A percentile compares a stretch with the other conserved stretches of the same genome.
Evolutionary conservation across 2,888 invertebrate genomes (phyloP).

Genomic region (Stenodema calcarata): DNA sequence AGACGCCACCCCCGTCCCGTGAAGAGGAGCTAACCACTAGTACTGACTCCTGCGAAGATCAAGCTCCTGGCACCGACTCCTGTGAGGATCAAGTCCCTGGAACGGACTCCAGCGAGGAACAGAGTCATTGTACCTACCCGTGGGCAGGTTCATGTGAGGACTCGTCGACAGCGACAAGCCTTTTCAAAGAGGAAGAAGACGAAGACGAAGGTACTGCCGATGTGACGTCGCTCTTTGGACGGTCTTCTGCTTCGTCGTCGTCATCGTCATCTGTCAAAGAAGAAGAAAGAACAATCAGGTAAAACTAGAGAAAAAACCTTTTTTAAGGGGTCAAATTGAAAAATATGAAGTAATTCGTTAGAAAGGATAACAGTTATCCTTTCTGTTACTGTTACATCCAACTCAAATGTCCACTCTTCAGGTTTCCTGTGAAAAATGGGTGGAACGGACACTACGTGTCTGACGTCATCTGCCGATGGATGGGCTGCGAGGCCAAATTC

Average conservation of each 20-base stretch:
- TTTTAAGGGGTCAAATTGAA: no score
- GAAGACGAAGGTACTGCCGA: constrained; percentile 49
- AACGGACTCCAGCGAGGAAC: not conserved
- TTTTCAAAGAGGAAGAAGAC: constrained; percentile 31
- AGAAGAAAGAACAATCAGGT: constrained; percentile 69
- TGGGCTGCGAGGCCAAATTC: constrained; percentile 79
- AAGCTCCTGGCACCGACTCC: not conserved
- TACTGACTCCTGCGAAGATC: constrained; percentile 12
- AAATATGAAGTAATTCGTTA: no score
- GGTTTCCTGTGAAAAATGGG: constrained; percentile 71
- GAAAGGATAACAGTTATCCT: no score
- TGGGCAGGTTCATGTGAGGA: constrained; percentile 1
- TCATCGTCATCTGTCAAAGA: constrained; percentile 46
- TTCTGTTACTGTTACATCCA: no score
- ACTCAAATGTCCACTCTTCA: no score
- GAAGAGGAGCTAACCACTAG: constrained; percentile 1
- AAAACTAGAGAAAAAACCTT: no score
- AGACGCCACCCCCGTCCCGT: constrained; percentile 35
- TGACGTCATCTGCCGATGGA: constrained; percentile 73
- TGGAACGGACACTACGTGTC: constrained; percentile 55
- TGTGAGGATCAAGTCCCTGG: not conserved
- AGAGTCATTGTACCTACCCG: not conserved
- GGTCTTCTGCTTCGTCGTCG: constrained; percentile 51
- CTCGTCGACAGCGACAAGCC: constrained; percentile 19
- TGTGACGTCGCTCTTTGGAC: constrained; percentile 55